Conservation (phyloP, 2,797 vertebrate genomes). For the Orientallactaga sibirica region DNA sequence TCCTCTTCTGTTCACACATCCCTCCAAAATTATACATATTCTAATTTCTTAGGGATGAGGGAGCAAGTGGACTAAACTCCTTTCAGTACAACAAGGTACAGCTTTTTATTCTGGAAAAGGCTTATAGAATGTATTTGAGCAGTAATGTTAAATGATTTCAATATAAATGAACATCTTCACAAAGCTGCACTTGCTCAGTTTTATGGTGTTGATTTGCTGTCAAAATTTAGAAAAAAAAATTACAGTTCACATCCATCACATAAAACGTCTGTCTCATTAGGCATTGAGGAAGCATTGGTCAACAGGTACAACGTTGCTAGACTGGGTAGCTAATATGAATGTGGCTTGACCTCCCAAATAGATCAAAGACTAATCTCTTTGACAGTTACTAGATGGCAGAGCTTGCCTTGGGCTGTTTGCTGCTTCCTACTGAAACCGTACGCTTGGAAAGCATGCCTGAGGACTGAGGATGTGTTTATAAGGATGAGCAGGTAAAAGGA, state of each 20-base stretch:
- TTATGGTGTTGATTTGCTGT: constrained; percentile 76
- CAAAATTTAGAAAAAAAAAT: constrained; percentile 67
- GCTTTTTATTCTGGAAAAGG: constrained; percentile 67
- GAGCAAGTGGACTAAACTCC: constrained; percentile 56
- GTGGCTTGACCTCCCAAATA: constrained; percentile 89
- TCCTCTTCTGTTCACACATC: constrained; percentile 30
- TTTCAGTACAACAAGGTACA: constrained; percentile 63
- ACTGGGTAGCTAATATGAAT: constrained; percentile 82
- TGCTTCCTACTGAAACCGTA: constrained; percentile 87
- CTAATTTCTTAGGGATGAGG: not conserved
- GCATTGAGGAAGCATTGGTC: constrained; percentile 84
- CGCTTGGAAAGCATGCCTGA: constrained; percentile 93
- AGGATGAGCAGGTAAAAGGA: constrained; percentile 96
- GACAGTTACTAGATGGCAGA: constrained; percentile 96
- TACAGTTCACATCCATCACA: constrained; percentile 75
- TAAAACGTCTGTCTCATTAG: constrained; percentile 83
- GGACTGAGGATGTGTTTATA: constrained; percentile 95
- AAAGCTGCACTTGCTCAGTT: constrained; percentile 58
- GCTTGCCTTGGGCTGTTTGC: constrained; percentile 91
- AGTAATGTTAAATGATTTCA: constrained; percentile 61
- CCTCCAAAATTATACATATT: constrained; percentile 43
- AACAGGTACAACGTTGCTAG: constrained; percentile 88
- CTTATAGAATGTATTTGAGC: constrained; percentile 62
- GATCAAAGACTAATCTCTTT: constrained; percentile 93
- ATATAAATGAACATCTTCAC: constrained; percentile 75